A percentile compares a stretch with the other conserved stretches of the same genome.
Evolutionary conservation across 2,888 invertebrate species (phyloP).

Genomic region (Lasioglossum zephyrum): DNA sequence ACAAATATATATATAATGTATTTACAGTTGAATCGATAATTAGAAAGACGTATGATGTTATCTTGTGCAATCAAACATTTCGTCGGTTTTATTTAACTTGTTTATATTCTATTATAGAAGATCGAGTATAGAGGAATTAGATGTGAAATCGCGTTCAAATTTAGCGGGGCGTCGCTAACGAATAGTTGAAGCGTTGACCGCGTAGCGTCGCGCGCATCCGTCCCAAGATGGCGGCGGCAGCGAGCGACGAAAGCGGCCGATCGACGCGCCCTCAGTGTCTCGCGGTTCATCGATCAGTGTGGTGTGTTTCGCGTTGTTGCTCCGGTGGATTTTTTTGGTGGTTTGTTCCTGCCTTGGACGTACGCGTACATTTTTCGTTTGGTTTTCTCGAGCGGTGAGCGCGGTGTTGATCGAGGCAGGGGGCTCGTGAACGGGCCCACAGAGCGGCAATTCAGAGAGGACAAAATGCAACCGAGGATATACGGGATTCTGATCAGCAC

Average conservation of each 20-base stretch:
- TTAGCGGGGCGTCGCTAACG: background rate
- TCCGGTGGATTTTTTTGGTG: constrained; percentile 77
- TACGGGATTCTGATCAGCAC: constrained; percentile 90
- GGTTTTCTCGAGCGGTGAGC: constrained; percentile 34
- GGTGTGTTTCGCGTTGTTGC: constrained; percentile 82
- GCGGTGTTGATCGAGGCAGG: constrained; percentile 38
- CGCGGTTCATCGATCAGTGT: constrained; percentile 84
- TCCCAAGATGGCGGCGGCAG: constrained; percentile 32
- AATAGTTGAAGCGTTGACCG: background rate
- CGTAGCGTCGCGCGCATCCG: background rate
- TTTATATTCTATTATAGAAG: background rate
- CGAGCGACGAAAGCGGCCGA: constrained; percentile 67
- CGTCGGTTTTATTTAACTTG: background rate
- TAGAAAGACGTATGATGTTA: background rate
- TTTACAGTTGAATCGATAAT: background rate
- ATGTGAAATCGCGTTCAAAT: constrained; percentile 11
- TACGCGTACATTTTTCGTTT: constrained; percentile 45
- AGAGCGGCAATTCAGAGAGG: constrained; percentile 41
- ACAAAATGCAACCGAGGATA: constrained; percentile 90
- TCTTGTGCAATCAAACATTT: background rate
- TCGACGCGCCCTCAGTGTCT: constrained; percentile 82
- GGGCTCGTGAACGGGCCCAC: constrained; percentile 61
- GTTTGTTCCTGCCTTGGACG: constrained; percentile 68
- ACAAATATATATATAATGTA: background rate
- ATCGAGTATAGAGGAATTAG: background rate